Evolutionary conservation across 53 echinoderm and acorn worm genomes (phyloP), one percentile per base, ranked within the genome.

Genomic region (Echinometra lucunter): DNA sequence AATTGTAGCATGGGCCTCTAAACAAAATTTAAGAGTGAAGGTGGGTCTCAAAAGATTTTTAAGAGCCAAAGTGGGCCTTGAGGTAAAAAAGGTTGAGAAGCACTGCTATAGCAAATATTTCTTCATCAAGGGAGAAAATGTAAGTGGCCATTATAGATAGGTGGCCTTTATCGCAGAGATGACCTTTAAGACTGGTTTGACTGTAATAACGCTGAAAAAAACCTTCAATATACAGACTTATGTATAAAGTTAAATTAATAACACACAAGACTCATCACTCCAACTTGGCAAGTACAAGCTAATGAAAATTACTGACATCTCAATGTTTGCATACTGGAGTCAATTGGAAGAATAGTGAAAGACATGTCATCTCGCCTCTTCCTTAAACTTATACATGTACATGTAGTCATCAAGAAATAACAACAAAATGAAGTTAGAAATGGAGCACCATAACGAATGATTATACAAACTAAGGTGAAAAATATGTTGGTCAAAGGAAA

Each of bases 311-410:
- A 78, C 78, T 18, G 21, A 35, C 42, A 13, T 30, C 88, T 49
- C 10, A 47, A 88, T 53, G 28, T 5, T 88, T 88, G 53, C 88
- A 88, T 88, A 88, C 37, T 19, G 53, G 53, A 10, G 55, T 88
- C 88, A 53, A 88, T 53, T 88, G 88, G 88, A 88, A 88, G 88
- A 49, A 55, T 55, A 88, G 53, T 88, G 88, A 88, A 88, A 88
- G 88, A 88, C 88, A 45, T 55, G 15, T 53, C 78, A 78, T 78
- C 38, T 78, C 78, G 78, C 78, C 78, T 78, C 42, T 78, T 78
- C 18, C 42, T 78, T 18, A 21, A 78, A 78, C 37, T 74, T 21
- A 74, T 3, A 74, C 25, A 56, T 56, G 56, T 56, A 56, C 1
- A 63, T 23, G 4, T 23, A 63, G 63, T 23, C 78, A 72, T 78